Base-by-base conservation (phyloP, 1,140 invertebrate genomes). In the Aradophagus sp. region DNA sequence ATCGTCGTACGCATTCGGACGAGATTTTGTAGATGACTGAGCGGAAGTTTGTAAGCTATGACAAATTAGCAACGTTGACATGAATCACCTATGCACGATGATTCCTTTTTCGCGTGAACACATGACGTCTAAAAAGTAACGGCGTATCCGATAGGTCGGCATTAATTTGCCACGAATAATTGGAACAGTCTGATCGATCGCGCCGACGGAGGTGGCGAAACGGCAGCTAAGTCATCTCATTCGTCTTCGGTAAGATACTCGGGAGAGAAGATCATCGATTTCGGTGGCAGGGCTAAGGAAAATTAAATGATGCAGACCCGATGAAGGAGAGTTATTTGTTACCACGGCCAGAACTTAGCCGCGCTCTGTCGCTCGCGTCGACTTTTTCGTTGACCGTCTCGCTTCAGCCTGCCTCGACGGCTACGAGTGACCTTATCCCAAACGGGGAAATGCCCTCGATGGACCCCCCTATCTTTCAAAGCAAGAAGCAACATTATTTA, bases 241-340 rank as follows among this genome's bases (percentile, higher is more conserved):
- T 83, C 79, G 77, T 84, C 81, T 84, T 82, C 78, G 75, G 76
- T 81, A 79, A 84, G 80, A 82, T 80, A 82, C 78, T 78, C 77
- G 74, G 73, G 77, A 79, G 77, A 79, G 76, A 66, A 80, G 82
- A 84, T 84, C 84, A 84, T 85, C 84, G 84, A 84, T 84, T 84
- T 74, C 73, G 73, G 70, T 73, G 65, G 75, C 73, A 53, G 71
- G 75, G 72, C 75, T 82, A 83, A 84, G 83, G 84, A 83, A 85
- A 84, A 85, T 84, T 85, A 84, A 85, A 85, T 84, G 83, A 85
- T 84, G 80, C 82, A 80, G 81, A 82, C 80, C 77, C 73, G 78
- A 74, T 80, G 77, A 83, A 83, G 83, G 80, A 77, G 77, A 80
- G 79, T 84, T 85, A 85, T 85, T 85, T 84, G 81, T 84, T 82